phyloP scores from a whole-genome alignment of 2,113 vertebrate genomes.

The Coryphaenoides rupestris region DNA sequence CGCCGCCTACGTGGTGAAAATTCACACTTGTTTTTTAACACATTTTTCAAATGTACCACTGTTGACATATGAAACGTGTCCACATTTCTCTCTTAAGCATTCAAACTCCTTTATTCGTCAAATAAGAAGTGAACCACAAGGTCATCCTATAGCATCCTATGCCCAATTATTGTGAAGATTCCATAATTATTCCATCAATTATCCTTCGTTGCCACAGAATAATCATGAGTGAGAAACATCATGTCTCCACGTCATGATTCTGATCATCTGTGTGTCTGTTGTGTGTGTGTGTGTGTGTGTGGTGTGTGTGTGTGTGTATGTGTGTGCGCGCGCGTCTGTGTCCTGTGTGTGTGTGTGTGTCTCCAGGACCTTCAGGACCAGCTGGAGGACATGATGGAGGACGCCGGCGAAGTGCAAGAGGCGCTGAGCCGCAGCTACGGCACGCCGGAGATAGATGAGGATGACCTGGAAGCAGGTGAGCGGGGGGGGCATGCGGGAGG shows the following conservation, averaged over 20 bases:
- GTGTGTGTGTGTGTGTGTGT: too few species aligned
- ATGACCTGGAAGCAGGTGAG: constrained; percentile 91
- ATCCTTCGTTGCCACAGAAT: not conserved
- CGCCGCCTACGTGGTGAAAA: not conserved
- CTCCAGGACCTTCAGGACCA: constrained; percentile 94
- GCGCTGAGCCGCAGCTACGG: constrained; percentile 93
- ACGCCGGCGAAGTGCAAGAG: constrained; percentile 92
- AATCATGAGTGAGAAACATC: not conserved
- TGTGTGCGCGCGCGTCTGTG: too few species aligned
- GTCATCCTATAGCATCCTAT: too few species aligned
- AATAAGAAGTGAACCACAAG: too few species aligned
- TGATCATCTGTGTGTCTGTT: too few species aligned
- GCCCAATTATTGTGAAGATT: not conserved
- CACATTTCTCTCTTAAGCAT: too few species aligned
- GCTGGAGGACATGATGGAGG: constrained; percentile 98
- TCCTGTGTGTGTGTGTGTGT: constrained; percentile 1
- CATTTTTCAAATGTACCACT: too few species aligned
- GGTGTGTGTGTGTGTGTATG: too few species aligned
- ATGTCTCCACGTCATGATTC: not conserved
- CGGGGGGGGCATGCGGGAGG: too few species aligned
- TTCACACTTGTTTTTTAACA: not conserved
- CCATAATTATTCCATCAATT: not conserved
- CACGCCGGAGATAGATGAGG: constrained; percentile 94
- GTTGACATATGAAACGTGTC: too few species aligned
- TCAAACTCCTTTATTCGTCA: too few species aligned